phyloP scores from a whole-genome alignment of 2,888 invertebrate species.

The Falcaria lacertinaria region DNA sequence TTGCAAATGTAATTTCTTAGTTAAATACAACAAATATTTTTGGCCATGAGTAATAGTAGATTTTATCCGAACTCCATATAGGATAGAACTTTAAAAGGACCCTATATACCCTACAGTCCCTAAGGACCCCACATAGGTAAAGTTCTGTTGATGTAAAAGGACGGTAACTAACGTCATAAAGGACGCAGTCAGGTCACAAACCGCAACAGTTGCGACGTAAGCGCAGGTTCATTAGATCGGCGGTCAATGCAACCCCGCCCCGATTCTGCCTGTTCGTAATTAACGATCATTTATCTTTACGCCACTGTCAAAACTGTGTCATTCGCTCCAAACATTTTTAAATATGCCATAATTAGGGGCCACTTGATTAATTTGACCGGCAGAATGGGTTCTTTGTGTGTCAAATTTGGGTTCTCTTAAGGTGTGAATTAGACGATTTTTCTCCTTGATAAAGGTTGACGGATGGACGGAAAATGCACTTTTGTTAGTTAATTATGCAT shows the following conservation, averaged over 20 bases:
- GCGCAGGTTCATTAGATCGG: constrained; percentile 27
- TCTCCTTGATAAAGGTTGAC: constrained; percentile 74
- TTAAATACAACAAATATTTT: too few relatives aligned
- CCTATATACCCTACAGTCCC: too few relatives aligned
- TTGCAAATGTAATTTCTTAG: too few relatives aligned
- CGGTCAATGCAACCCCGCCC: constrained; percentile 38
- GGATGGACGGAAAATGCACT: constrained; percentile 59
- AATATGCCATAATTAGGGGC: constrained; percentile 62
- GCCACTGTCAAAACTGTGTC: constrained; percentile 75
- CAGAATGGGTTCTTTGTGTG: constrained; percentile 45
- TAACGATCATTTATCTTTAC: constrained; percentile 70
- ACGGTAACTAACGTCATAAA: not conserved
- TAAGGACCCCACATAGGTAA: too few relatives aligned
- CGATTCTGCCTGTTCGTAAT: constrained; percentile 50
- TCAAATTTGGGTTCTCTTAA: constrained; percentile 52
- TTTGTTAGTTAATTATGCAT: constrained; percentile 69
- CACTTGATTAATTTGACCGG: constrained; percentile 60
- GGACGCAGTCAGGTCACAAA: not conserved
- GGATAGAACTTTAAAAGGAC: not conserved
- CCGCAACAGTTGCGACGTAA: constrained; percentile 29
- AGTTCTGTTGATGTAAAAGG: too few relatives aligned
- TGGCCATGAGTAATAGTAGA: too few relatives aligned
- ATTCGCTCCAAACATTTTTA: constrained; percentile 62
- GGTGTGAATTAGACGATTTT: constrained; percentile 76
- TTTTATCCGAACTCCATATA: too few relatives aligned